phyloP scores from a whole-genome alignment of 2,797 vertebrate species.

The Anisognathus igniventris region DNA sequence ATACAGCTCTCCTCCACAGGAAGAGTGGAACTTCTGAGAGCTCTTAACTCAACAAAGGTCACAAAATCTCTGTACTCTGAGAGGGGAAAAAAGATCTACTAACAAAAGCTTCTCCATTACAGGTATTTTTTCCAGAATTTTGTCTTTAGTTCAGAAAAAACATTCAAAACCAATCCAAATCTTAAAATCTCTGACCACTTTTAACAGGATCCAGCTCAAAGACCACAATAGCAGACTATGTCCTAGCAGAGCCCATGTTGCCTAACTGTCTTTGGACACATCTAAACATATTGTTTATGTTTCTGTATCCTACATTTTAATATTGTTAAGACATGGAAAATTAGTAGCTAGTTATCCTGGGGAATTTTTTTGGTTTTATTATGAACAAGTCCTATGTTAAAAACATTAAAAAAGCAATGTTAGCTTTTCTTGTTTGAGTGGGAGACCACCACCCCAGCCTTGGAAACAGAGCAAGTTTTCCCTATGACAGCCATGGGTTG shows the following conservation, averaged over 20 bases:
- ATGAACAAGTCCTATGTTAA: background rate
- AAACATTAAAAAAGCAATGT: background rate
- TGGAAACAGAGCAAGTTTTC: background rate
- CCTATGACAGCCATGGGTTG: background rate
- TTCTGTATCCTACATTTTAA: background rate
- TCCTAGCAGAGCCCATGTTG: background rate
- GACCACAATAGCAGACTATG: background rate
- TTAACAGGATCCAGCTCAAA: background rate
- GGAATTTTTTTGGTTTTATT: background rate
- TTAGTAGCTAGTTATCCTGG: background rate
- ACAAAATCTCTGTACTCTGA: background rate
- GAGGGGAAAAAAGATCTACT: background rate
- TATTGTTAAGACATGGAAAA: background rate
- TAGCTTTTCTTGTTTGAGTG: background rate
- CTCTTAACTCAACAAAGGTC: background rate
- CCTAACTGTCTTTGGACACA: background rate
- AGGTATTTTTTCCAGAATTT: background rate
- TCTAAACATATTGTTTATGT: background rate
- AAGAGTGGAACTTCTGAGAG: background rate
- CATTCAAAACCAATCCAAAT: background rate
- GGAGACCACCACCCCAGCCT: background rate
- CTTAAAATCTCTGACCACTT: background rate
- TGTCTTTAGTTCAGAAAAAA: background rate
- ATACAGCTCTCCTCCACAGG: background rate
- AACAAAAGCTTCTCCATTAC: background rate